Evolutionary conservation across 2,113 vertebrate species (phyloP), one percentile per base, ranked within the genome.

Genomic region (Poeciliopsis prolifica): DNA sequence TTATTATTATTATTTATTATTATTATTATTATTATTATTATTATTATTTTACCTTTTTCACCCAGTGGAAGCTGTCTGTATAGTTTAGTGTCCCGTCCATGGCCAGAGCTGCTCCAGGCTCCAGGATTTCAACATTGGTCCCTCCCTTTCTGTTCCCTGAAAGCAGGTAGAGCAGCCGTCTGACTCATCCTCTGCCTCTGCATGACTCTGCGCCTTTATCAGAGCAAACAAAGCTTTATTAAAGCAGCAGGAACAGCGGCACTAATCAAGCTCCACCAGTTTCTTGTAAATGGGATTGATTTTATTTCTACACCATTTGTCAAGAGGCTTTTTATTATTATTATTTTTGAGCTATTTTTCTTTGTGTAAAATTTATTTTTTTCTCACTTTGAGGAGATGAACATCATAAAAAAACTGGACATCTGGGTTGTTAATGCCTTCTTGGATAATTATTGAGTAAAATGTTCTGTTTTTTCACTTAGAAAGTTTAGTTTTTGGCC

Each of bases 171-270:
- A 78, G 69, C 64, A 75, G 70, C 77, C 48, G 24, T 86, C 76
- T 78, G 81, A 88, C 87, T 83, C 51, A 72, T 73, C 72, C 63
- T 68, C 58, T 35, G 33, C 26, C 40, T 75, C 67, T 61, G 15
- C 48, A 72, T 91, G 80, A 89, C 88, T 86, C 88, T 86, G 85
- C 88, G 79, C 75, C 85, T 86, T 80, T 72, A 87, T 85, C 33
- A 77, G 31, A 74, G 66, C 75, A 82, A 77, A 86, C 70, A 82
- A 42, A 85, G 54, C 72, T 74, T 82, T 81, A 86, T 79, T 78
- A 80, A 72, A 85, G 80, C 72, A 74, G 61, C n/a, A 82, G 51
- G 60, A 66, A 51, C 22, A 75, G 17, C 65, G 42, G 71, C 33
- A 31, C 58, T 61, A 33, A 42, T 71, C 62, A 19, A 44, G 72